Base-by-base conservation (phyloP, 1,140 invertebrate genomes). In the Galendromus occidentalis region DNA sequence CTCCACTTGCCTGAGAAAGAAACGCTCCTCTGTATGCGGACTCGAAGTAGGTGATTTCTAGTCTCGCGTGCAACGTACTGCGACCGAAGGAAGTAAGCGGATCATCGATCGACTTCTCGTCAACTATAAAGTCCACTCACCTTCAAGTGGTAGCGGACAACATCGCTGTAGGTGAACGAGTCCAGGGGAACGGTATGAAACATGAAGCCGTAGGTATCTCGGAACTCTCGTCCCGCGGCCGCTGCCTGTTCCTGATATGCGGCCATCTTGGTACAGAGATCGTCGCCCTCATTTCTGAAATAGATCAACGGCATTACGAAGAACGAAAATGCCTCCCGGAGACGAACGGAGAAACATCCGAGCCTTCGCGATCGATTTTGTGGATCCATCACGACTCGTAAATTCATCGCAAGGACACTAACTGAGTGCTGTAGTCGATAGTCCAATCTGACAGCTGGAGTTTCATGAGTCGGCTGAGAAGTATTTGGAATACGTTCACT, bases 141-240 rank as follows among this genome's bases (percentile, higher is more conserved):
- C 20, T 59, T 59, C 17, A 59, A 22, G 33, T 59, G 51, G 25
- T 33, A 59, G 17, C 51, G 51, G 25, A 59, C 25, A 25, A 59
- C 33, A 9, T 59, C 51, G 33, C 51, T 59, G 51, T 59, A 59
- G 12, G 51, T 59, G 51, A 59, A 59, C n/a, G 51, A 59, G 22
- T 59, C 51, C 12, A 59, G 22, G 9, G 51, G 51, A n/a, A 33
- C 51, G 25, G 12, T 25, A 9, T 59, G 51, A 22, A 59, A 59
- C 22, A 18, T 25, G 51, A 59, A 59, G 14, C 51, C 51, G 33
- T 29, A 59, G 25, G 51, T 59, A 9, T 59, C 51, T 59, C 51
- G 14, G 22, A 59, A 59, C 22, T 59, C 51, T 33, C 51, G 25
- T 14, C 51, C 51, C 4, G 51, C 51, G 17, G 51, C 51, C 5